Evolutionary conservation across 1,140 invertebrate species (phyloP), one percentile per base, ranked within the genome.

Genomic region (Acromyrmex heyeri): DNA sequence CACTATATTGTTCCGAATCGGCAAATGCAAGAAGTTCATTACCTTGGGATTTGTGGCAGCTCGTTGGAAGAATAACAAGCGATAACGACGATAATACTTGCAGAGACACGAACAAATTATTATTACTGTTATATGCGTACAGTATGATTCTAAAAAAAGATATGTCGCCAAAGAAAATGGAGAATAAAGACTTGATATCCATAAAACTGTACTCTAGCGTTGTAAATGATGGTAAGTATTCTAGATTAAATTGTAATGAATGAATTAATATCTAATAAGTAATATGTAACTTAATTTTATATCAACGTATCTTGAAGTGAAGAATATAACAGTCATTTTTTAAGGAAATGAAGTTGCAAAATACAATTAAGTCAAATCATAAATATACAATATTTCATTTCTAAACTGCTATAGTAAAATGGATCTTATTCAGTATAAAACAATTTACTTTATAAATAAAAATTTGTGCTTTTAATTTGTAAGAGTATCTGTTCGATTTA

Each of bases 141-240:
- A 55, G 69, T 18, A 86, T 87, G 21, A 78, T 87, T 21, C 21
- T 86, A 6, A 38, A 81, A 14, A 38, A 21, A 5, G 57, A 86
- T 12, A 16, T 30, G 18, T 24, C 53, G 14, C 38, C 5, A 62
- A 82, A 57, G 18, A 59, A 72, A 59, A 79, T 27, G n/a, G 67
- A 64, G 6, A 59, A 70, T 10, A 34, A 82, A 1, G 61, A 83
- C 14, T 3, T 77, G 0, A 87, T 88, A 6, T 86, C 92, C 12
- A 79, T 95, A 7, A 55, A 86, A 10, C 89, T 21, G 3, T 67
- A 67, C 34, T 95, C 94, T 0, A 79, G 86, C 64, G 88, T 89
- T 55, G 89, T 95, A 59, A 87, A 90, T 78, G 70, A 92, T 76
- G 91, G 94, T 94, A 87, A 92, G 67, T 87, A 64, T 65, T 24